These are phyloP conservation scores for Melanostoma mellinum DNA, from an alignment of 2,888 invertebrate genomes.

Conservation along the genomic window DNA sequence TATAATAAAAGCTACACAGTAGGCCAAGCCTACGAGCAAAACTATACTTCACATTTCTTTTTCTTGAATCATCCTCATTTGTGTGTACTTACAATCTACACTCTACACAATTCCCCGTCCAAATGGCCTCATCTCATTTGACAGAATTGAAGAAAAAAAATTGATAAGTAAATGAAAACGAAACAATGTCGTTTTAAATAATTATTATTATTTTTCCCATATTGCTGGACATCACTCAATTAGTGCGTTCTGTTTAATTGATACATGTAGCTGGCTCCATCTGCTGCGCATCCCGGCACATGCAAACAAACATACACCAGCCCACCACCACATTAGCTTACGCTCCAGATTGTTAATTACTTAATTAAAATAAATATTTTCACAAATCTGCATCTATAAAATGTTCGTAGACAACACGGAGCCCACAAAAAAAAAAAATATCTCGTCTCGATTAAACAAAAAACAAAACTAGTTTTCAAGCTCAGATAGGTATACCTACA, in stretches of 20 bases:
- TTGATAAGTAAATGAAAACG: constrained; percentile 31
- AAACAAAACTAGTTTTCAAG: neutral
- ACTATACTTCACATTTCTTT: constrained; percentile 49
- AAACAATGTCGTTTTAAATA: constrained; percentile 65
- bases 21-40: constrained; percentile 58
- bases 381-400: constrained; percentile 55
- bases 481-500: too few species aligned
- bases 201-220: constrained; percentile 54
- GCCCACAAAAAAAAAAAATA: constrained; percentile 39
- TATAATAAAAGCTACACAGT: constrained; percentile 26
- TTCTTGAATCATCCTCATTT: constrained; percentile 52
- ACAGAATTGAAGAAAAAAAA: constrained; percentile 28
- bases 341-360: constrained; percentile 64
- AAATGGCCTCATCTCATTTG: constrained; percentile 11
- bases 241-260: constrained; percentile 70
- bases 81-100: neutral
- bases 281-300: constrained; percentile 30
- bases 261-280: constrained; percentile 56
- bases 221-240: constrained; percentile 58
- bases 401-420: constrained; percentile 68
- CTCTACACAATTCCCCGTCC: neutral
- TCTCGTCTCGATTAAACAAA: neutral
- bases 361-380: constrained; percentile 72
- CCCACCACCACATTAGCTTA: constrained; percentile 26
- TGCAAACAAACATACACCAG: neutral